Evolutionary conservation across 2,888 invertebrate genomes (phyloP), one percentile per base, ranked within the genome.

Genomic region (Xylota sylvarum): DNA sequence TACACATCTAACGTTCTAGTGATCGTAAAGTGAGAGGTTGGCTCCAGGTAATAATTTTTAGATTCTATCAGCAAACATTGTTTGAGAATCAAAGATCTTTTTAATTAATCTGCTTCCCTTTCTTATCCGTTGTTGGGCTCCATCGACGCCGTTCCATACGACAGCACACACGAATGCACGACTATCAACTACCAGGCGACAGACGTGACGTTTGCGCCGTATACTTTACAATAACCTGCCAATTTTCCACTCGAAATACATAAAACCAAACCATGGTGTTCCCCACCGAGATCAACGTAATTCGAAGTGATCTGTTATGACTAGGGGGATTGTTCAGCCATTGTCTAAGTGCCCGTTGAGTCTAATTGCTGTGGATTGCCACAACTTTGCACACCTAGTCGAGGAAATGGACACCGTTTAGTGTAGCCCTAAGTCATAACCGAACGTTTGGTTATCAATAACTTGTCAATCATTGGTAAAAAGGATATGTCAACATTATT

Each of bases 321-420:
- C 46, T 50, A 6, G n/a, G 30, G 64, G 12, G 30, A 37, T 35
- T 48, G 48, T 56, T 17, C 35, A 23, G 12, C 10, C 64, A 48
- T 46, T 72, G 64, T 48, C 37, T 64, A 40, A 56, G 64, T 72
- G 56, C n/a, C 50, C 0, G 27, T 30, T 60, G 37, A 72, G 32
- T 77, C 64, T 82, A 77, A 82, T 70, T 82, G 82, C 56, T 7
- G 50, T 62, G 50, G 70, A 70, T 77, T 70, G 58, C 50, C 23
- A 23, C 65, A 65, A 17, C 17, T 10, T 35, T 1, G 7, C 56
- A 60, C 43, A 69, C 9, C n/a, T 43, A 35, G 50, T 5, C 17
- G 35, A 40, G 6, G n/a, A 30, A 32, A 17, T 14, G 9, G 35
- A 9, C 17, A 58, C 19, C 19, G 50, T 10, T 23, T 17, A 46